Evolutionary conservation across 2,113 vertebrate genomes (phyloP).

Genomic region (Microcebus murinus): DNA sequence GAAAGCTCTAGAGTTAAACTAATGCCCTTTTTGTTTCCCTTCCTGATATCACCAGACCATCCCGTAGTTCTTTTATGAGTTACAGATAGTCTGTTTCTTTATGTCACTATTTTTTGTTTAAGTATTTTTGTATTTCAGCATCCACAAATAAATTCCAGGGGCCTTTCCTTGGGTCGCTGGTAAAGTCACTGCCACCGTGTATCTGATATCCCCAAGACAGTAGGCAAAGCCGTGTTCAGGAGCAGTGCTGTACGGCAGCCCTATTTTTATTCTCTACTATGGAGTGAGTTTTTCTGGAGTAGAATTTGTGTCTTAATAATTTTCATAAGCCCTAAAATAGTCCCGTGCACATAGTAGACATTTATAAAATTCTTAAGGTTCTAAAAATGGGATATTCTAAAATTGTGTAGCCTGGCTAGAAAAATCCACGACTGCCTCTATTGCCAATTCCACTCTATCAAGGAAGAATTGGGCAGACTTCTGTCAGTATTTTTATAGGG

Average conservation of each 20-base stretch:
- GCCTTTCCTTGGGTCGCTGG: neutral
- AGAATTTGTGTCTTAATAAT: neutral
- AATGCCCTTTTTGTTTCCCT: neutral
- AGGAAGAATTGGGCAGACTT: neutral
- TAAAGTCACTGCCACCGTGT: neutral
- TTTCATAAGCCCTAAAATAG: neutral
- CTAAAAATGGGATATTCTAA: neutral
- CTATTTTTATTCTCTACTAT: neutral
- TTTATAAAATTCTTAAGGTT: neutral
- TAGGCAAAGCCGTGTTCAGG: neutral
- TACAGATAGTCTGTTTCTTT: neutral
- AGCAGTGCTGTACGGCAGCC: fast-evolving
- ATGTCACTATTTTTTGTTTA: neutral
- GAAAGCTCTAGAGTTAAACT: neutral
- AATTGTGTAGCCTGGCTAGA: neutral
- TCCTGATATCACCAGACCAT: no score
- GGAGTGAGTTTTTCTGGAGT: neutral
- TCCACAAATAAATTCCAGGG: neutral
- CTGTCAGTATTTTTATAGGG: neutral
- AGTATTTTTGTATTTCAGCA: neutral
- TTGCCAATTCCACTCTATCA: neutral
- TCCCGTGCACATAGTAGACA: neutral
- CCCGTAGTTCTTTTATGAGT: neutral
- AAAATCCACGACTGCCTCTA: neutral
- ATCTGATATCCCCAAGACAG: no score